A percentile compares a stretch with the other conserved stretches of the same genome.
phyloP scores from a whole-genome alignment of 2,888 invertebrate species.

The Sisyra terminalis region DNA sequence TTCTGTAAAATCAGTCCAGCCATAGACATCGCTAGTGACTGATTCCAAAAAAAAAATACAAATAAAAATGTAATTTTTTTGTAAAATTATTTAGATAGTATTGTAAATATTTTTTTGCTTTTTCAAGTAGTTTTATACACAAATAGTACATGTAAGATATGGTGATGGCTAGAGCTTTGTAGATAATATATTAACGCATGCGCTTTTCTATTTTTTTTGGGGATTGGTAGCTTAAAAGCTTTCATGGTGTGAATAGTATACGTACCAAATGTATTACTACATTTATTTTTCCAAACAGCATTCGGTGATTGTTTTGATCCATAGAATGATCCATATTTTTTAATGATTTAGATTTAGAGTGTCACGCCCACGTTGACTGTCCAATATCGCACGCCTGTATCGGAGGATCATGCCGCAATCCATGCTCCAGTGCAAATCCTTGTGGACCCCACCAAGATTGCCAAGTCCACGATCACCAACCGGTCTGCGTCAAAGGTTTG shows the following conservation, averaged over 20 bases:
- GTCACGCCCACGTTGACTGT: slow-evolving; percentile 66
- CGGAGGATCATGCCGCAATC: slow-evolving; percentile 62
- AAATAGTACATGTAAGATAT: neutral
- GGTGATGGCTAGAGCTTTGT: slow-evolving; percentile 3
- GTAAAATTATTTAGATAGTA: neutral
- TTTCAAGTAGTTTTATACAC: neutral
- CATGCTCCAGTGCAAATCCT: slow-evolving; percentile 58
- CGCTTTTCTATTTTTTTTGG: too few relatives aligned
- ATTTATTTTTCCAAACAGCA: too few relatives aligned
- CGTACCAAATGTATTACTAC: too few relatives aligned
- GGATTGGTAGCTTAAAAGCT: too few relatives aligned
- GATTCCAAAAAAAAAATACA: too few relatives aligned
- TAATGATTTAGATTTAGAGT: slow-evolving; percentile 48
- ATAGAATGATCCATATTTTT: neutral
- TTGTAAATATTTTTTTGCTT: slow-evolving; percentile 2
- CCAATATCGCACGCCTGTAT: slow-evolving; percentile 62
- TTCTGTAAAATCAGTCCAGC: too few relatives aligned
- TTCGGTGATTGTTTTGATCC: too few relatives aligned
- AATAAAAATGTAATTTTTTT: too few relatives aligned
- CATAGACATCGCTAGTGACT: too few relatives aligned
- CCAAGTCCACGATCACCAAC: slow-evolving; percentile 66
- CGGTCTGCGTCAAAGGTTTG: slow-evolving; percentile 66
- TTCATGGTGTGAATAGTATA: too few relatives aligned
- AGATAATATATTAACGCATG: neutral
- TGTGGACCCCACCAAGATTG: slow-evolving; percentile 60